phyloP scores from a whole-genome alignment of 2,797 vertebrate species.

The Odontamblyopus rebecca region DNA sequence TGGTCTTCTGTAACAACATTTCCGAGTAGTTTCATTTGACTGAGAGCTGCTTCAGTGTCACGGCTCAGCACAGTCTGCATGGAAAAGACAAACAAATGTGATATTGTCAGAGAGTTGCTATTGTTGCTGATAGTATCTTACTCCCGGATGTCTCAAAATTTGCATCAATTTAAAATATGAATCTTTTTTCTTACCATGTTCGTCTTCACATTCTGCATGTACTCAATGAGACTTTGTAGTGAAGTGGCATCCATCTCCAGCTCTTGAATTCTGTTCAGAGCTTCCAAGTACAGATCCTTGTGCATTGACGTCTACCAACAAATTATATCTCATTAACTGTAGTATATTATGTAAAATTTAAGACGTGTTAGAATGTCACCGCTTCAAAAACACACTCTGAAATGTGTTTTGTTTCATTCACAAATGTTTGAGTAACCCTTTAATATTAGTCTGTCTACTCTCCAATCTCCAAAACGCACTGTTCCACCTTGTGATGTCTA shows the following conservation, averaged over 20 bases:
- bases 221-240: constrained; percentile 57
- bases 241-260: constrained; percentile 69
- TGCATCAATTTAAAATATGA: neutral
- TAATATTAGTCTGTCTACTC: too few species aligned
- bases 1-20: constrained; percentile 65
- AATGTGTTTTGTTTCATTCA: too few species aligned
- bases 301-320: constrained; percentile 74
- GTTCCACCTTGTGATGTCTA: too few species aligned
- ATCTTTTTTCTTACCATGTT: constrained; percentile 66
- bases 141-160: neutral
- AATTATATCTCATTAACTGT: constrained; percentile 6
- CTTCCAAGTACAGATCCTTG: constrained; percentile 70
- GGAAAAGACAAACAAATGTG: neutral
- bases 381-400: too few species aligned
- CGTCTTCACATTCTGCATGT: constrained; percentile 58
- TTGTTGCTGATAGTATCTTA: too few species aligned
- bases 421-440: too few species aligned
- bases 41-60: constrained; percentile 62
- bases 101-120: too few species aligned
- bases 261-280: constrained; percentile 61
- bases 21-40: constrained; percentile 58
- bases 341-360: too few species aligned
- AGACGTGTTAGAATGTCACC: too few species aligned
- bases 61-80: constrained; percentile 58
- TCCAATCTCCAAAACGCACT: too few species aligned